A percentile compares a stretch with the other conserved stretches of the same genome.
Conservation (phyloP, 2,797 vertebrate genomes). For the Enteromius argenteus region DNA sequence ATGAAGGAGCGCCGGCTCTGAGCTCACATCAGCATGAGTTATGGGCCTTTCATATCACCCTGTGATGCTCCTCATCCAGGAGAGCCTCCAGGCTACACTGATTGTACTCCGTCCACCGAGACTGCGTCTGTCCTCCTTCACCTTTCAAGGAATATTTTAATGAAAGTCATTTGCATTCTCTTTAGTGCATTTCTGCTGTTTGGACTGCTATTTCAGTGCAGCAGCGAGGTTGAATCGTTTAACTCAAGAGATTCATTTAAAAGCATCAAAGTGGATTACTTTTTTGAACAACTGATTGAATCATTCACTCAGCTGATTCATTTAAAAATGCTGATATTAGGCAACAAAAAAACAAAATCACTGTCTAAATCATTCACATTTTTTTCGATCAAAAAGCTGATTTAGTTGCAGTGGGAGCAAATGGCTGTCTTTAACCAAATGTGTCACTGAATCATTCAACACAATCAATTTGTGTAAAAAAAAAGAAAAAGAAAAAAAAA, state of each 20-base stretch:
- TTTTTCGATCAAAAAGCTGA: background rate
- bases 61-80: constrained; percentile 41
- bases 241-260: background rate
- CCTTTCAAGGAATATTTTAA: constrained; percentile 37
- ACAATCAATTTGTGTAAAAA: background rate
- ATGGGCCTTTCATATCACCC: constrained; percentile 54
- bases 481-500: background rate
- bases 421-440: background rate
- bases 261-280: background rate
- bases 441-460: background rate
- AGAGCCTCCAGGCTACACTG: constrained; percentile 45
- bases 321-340: background rate
- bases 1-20: constrained; percentile 40
- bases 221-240: background rate
- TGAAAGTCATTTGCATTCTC: constrained; percentile 30
- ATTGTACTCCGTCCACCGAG: constrained; percentile 30
- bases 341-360: background rate
- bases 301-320: background rate
- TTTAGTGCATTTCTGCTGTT: background rate
- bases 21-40: constrained; percentile 55
- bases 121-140: constrained; percentile 36
- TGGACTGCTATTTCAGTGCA: background rate
- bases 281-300: background rate
- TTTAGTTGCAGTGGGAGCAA: background rate
- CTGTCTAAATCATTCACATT: background rate